Evolutionary conservation across 2,113 vertebrate species (phyloP), one percentile per base, ranked within the genome.

Genomic region (Rhabdomys dilectus): DNA sequence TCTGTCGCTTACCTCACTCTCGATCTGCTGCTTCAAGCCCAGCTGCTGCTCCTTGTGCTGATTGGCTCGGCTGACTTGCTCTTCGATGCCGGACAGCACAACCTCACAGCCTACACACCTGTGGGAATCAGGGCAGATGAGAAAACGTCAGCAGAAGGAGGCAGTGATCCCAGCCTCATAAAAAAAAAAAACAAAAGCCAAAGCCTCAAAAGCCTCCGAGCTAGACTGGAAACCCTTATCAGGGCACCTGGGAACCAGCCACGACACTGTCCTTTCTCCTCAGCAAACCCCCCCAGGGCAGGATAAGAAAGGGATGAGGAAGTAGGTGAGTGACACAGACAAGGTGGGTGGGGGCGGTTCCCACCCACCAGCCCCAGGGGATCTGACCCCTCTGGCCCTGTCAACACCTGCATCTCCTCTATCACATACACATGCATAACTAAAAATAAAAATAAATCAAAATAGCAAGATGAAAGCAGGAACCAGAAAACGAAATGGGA

Each of bases 101-200:
- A 99, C 99, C 98, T 99, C 99, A 0, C 99, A 99, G 48, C 99
- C 99, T 34, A 99, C 98, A 94, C 99, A 99, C 99, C 99, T 99
- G 98, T 3, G n/a, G 89, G 89, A 93, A 34, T 81, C 0, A 0
- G 0, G 75, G 92, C 62, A 22, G 5, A 5, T 0, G 17, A 53
- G 26, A 51, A 19, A 0, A 48, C 0, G 31, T 95, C 78, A 60
- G 66, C 15, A 21, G 9, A 13, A 56, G 72, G 64, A 26, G 51
- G 72, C 12, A 21, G 34, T 7, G 22, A 51, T 7, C 53, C 17
- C 7, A 76, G 42, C 34, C 53, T 81, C 56, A 4, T 0, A 3
- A 36, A 45, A 51, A 31, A 70, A 72, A 36, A 1, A 75, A 51
- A 56, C 75, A 90, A 78, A 53, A 76, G 11, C 39, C 24, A 72